Percentiles rank a stretch among this genome's conserved stretches.
phyloP scores from a whole-genome alignment of 2,113 vertebrate species.

The Paralichthys olivaceus region DNA sequence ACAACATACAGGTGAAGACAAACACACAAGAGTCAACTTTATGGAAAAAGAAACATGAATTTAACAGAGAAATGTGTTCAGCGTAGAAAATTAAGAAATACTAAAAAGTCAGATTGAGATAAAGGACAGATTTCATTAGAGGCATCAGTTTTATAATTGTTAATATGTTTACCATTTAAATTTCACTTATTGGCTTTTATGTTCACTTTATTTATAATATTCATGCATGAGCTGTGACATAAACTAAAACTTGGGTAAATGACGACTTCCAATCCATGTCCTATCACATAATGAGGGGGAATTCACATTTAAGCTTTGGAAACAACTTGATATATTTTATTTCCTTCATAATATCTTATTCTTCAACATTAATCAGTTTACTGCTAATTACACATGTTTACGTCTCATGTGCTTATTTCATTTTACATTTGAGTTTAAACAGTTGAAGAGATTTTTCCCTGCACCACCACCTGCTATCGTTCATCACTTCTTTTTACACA shows the following conservation, averaged over 20 bases:
- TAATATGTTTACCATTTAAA: too few relatives aligned
- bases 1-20: constrained; percentile 26
- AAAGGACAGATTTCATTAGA: background rate
- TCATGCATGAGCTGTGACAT: background rate
- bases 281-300: background rate
- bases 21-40: background rate
- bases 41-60: background rate
- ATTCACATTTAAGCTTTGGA: background rate
- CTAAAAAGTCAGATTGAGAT: background rate
- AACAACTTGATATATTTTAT: background rate
- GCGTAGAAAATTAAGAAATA: background rate
- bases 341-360: background rate
- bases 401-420: constrained; percentile 13
- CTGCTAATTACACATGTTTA: background rate
- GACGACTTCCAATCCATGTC: background rate
- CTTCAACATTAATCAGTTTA: background rate
- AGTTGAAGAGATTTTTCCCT: constrained; percentile 47
- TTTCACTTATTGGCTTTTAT: too few relatives aligned
- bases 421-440: constrained; percentile 49
- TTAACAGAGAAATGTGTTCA: background rate
- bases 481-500: constrained; percentile 19
- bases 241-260: constrained; percentile 3
- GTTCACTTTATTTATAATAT: too few relatives aligned
- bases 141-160: background rate
- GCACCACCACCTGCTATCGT: constrained; percentile 52